Evolutionary conservation across 2,113 vertebrate species (phyloP), one percentile per base, ranked within the genome.

Genomic region (Ochotona curzoniae): DNA sequence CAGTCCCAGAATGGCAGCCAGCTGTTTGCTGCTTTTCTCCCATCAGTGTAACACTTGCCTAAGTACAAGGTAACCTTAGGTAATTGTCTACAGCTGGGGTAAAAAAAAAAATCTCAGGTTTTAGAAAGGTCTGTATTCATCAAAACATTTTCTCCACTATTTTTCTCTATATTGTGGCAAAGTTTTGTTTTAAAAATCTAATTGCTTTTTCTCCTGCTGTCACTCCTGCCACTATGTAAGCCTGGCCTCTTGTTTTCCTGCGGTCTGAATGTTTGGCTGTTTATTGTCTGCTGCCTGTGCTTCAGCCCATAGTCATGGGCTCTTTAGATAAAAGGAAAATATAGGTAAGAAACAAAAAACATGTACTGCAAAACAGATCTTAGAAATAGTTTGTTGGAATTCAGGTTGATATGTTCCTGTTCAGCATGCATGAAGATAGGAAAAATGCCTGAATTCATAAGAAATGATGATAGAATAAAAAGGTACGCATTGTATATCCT

Each of bases 121-220:
- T 51, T 11, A 7, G 71, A 69, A 92, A 69, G 64, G 32, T 54
- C 60, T 87, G 66, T 76, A 76, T 92, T 79, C 28, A n/a, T 64
- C 66, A 94, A 80, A 67, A 44, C 76, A 69, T 79, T 23, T 84
- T 82, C 87, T 82, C 44, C 35, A 60, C 38, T 82, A 67, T 80
- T n/a, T 18, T 4, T 30, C 21, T 10, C 35, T 21, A 79, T n/a
- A 30, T 25, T 38, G 9, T 79, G 51, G 51, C 64, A 87, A 20
- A 8, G 47, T 79, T 57, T 25, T 15, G 51, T 83, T 66, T 73
- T 38, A 51, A 83, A 91, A 75, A n/a, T 63, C 25, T 20, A 20
- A 49, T 12, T 66, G 83, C 63, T 8, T 28, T 23, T 70, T 67
- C 84, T 28, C 4, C 3, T 49, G 60, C n/a, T 38, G 30, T n/a